These are phyloP conservation scores for Suricata suricatta DNA, from an alignment of 2,113 vertebrate species.

Conservation along the genomic window DNA sequence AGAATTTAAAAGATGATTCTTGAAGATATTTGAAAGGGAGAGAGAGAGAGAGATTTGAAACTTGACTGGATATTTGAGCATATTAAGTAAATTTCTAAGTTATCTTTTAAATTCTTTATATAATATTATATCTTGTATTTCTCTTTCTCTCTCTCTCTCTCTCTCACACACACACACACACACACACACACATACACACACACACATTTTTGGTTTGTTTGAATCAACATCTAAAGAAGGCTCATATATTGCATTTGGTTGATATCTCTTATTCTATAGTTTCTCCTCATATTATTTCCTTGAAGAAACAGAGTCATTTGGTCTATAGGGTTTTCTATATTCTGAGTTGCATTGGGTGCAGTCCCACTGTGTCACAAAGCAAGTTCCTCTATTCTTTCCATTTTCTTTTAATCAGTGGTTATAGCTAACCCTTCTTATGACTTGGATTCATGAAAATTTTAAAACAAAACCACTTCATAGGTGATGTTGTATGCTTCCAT, in stretches of 20 bases:
- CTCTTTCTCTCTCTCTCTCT: not conserved
- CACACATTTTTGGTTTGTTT: not conserved
- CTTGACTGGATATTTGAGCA: no score
- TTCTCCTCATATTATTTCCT: not conserved
- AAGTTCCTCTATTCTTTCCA: not conserved
- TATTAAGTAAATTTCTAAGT: no score
- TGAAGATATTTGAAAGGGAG: no score
- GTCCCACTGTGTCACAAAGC: not conserved
- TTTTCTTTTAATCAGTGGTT: not conserved
- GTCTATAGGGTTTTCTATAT: not conserved
- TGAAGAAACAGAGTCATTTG: not conserved
- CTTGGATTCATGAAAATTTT: not conserved
- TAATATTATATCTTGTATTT: no score
- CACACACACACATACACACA: not conserved
- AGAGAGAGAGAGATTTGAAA: no score
- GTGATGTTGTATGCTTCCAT: not conserved
- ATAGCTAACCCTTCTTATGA: not conserved
- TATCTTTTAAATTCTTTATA: no score
- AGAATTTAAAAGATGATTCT: not conserved
- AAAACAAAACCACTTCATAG: not conserved
- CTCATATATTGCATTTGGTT: not conserved
- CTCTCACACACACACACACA: not conserved
- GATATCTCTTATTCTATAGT: not conserved
- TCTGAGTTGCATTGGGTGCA: not conserved
- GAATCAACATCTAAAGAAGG: not conserved